Conservation (phyloP, 1,140 invertebrate species). For the Eriocheir sinensis region DNA sequence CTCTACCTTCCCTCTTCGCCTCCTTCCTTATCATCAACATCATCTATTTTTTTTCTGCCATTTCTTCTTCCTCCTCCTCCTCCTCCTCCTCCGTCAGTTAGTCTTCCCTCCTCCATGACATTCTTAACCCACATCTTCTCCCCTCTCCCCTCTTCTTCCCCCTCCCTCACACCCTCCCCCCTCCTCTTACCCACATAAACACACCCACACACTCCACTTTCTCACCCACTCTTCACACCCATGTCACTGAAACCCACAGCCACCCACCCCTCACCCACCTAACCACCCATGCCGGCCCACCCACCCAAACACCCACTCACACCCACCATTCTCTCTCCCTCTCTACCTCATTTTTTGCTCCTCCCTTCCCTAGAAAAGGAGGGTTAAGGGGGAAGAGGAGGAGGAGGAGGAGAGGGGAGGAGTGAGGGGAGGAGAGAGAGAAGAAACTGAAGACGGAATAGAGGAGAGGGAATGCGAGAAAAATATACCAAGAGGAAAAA, state of each 20-base stretch:
- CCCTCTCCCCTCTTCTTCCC: background rate
- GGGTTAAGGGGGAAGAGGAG: background rate
- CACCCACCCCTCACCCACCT: background rate
- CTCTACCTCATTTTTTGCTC: conserved; percentile 20
- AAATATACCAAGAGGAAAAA: background rate
- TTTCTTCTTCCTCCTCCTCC: no score
- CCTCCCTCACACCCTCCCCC: background rate
- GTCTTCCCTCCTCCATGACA: no score
- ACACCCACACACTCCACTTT: background rate
- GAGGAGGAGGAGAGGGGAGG: background rate
- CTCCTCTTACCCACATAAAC: background rate
- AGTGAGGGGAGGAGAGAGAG: background rate
- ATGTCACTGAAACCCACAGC: background rate
- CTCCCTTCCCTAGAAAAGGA: conserved; percentile 5
- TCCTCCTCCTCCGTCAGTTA: no score
- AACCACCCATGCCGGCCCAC: background rate
- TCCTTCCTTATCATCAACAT: no score
- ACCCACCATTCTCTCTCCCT: background rate
- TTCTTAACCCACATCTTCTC: no score
- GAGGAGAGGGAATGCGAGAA: background rate
- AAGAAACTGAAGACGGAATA: background rate
- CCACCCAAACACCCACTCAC: background rate
- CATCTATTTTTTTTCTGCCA: no score
- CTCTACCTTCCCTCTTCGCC: no score
- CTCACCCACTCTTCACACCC: conserved; percentile 38